Evolutionary conservation across 2,888 invertebrate genomes (phyloP), one percentile per base, ranked within the genome.

Genomic region (Nycteola revayana): DNA sequence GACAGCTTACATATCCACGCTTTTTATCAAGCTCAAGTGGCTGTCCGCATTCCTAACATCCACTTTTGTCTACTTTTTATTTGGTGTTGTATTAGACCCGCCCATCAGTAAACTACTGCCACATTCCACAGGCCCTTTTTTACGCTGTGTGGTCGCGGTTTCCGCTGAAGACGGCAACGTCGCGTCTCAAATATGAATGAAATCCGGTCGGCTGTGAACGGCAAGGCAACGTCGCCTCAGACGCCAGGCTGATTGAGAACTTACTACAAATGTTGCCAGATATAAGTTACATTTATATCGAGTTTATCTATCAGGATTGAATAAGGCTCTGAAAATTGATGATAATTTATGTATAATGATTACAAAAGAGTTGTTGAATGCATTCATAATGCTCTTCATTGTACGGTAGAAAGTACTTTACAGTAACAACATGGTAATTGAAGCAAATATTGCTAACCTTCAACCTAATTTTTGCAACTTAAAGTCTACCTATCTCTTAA

Each of bases 131-230:
- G 75, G 77, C 86, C 76, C 78, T 83, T 87, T 87, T 86, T 88
- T 88, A 87, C 85, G 81, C 67, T 85, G 85, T 84, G 86, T 85
- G 85, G 85, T 84, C 87, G 87, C 83, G 83, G 86, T 88, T 88
- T 88, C 88, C 88, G 88, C 80, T 78, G 85, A 74, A 74, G 77
- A 77, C 84, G 86, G 88, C 87, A 87, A 88, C 87, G 84, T 72
- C 84, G 86, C 84, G 72, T 76, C 74, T 86, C 78, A 87, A 84
- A 88, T 88, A 88, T 88, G 88, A 88, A 88, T 88, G 88, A 88
- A 87, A 86, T 83, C 87, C 84, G 80, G 85, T 83, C 80, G 82
- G 65, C 78, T 63, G 74, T 68, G 81, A 66, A 58, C 86, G 77
- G 81, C 38, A 65, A 51, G 88, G 88, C 88, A 88, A 88, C 87